These are phyloP conservation scores for Vimba vimba DNA, from an alignment of 2,113 vertebrate genomes.

Conservation along the genomic window DNA sequence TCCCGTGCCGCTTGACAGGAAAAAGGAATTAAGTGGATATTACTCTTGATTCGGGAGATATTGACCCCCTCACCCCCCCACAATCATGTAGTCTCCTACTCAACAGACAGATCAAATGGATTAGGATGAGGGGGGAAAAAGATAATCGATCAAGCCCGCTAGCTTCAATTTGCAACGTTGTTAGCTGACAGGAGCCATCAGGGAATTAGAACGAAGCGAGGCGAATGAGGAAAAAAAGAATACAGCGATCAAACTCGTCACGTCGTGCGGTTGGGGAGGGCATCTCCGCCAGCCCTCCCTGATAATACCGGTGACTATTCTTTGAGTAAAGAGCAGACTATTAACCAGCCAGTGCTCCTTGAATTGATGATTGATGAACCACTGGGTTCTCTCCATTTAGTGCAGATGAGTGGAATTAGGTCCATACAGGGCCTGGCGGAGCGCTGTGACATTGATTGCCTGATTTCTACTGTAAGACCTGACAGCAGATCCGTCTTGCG, in stretches of 20 bases:
- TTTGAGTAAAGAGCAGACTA: conserved; percentile 66
- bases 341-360: conserved; percentile 69
- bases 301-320: conserved; percentile 64
- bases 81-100: conserved; percentile 42
- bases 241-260: conserved; percentile 59
- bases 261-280: conserved; percentile 6
- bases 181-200: conserved; percentile 54
- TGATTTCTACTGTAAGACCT: conserved; percentile 72
- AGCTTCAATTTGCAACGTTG: conserved; percentile 61
- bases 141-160: conserved; percentile 58
- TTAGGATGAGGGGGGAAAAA: conserved; percentile 24
- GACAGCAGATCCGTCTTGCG: conserved; percentile 72
- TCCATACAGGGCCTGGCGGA: conserved; percentile 54
- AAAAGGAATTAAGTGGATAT: conserved; percentile 54
- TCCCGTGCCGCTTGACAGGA: conserved; percentile 17
- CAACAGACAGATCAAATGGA: conserved; percentile 61
- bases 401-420: conserved; percentile 66
- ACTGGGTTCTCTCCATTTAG: conserved; percentile 68
- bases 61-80: conserved; percentile 55
- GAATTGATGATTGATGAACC: conserved; percentile 74
- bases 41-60: conserved; percentile 61
- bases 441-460: conserved; percentile 68
- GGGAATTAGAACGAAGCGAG: conserved; percentile 54
- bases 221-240: conserved; percentile 52
- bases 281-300: conserved; percentile 45